Evolutionary conservation across 1,140 invertebrate genomes (phyloP).

Genomic region (Mizuhopecten yessoensis): DNA sequence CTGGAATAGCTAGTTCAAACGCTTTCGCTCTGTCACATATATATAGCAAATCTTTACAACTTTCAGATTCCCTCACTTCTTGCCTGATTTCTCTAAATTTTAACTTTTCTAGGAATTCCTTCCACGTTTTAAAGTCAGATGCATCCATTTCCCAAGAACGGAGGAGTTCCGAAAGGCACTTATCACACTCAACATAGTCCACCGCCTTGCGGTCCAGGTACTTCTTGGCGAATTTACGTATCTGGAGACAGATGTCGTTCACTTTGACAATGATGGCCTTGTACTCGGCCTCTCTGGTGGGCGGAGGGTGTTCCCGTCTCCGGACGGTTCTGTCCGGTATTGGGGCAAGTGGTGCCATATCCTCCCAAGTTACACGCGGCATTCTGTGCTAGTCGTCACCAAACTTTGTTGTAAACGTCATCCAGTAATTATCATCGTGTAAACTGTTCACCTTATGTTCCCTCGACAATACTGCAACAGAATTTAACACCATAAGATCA

Average conservation of each 20-base stretch:
- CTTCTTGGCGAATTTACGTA: constrained; percentile 69
- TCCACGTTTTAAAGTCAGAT: constrained; percentile 66
- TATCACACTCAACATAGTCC: constrained; percentile 63
- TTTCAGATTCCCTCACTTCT: constrained; percentile 53
- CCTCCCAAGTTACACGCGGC: constrained; percentile 8
- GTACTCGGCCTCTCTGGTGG: constrained; percentile 70
- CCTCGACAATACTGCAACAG: background rate
- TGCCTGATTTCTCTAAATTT: constrained; percentile 57
- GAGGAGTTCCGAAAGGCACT: constrained; percentile 63
- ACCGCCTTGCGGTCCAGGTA: constrained; percentile 63
- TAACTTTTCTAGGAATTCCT: constrained; percentile 69
- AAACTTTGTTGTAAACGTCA: background rate
- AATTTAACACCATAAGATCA: too few relatives aligned
- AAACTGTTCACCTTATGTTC: background rate
- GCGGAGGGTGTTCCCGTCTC: constrained; percentile 60
- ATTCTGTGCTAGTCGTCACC: background rate
- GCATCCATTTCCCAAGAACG: constrained; percentile 61
- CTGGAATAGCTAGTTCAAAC: constrained; percentile 72
- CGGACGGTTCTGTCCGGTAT: background rate
- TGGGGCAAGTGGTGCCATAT: background rate
- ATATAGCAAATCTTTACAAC: constrained; percentile 59
- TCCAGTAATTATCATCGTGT: background rate
- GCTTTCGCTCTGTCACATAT: constrained; percentile 71
- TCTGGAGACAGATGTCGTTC: constrained; percentile 66
- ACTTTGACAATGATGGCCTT: constrained; percentile 65